phyloP scores from a whole-genome alignment of 2,113 vertebrate species.

The Ammodytes marinus region DNA sequence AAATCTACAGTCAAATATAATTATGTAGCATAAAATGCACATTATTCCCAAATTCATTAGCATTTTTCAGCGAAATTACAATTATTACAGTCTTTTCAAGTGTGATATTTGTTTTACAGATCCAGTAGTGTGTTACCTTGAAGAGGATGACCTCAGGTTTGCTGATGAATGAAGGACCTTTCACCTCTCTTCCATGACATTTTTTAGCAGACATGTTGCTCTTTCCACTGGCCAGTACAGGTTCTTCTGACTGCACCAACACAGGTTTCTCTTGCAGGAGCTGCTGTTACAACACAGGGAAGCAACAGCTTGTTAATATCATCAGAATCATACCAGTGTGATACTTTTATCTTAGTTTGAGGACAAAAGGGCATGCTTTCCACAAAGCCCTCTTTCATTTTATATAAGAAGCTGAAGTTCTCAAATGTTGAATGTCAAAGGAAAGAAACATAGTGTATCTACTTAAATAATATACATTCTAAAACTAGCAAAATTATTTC shows the following conservation, averaged over 20 bases:
- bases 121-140: constrained; percentile 83
- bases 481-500: too few relatives aligned
- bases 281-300: constrained; percentile 48
- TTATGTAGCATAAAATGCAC: neutral
- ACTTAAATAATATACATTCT: too few relatives aligned
- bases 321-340: neutral
- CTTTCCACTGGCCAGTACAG: constrained; percentile 19
- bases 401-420: neutral
- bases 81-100: neutral
- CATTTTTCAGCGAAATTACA: neutral
- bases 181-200: constrained; percentile 74
- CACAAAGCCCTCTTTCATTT: neutral
- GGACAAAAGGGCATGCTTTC: neutral
- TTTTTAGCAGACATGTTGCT: constrained; percentile 72
- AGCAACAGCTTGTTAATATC: constrained; percentile 2
- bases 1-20: neutral
- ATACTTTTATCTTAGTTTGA: neutral
- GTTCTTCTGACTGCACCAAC: constrained; percentile 10
- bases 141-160: constrained; percentile 91
- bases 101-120: neutral
- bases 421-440: neutral
- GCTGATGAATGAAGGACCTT: constrained; percentile 87
- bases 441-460: neutral
- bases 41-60: neutral
- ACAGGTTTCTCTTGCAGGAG: constrained; percentile 14